phyloP scores from a whole-genome alignment of 1,140 invertebrate genomes.

The Anoplophora glabripennis region DNA sequence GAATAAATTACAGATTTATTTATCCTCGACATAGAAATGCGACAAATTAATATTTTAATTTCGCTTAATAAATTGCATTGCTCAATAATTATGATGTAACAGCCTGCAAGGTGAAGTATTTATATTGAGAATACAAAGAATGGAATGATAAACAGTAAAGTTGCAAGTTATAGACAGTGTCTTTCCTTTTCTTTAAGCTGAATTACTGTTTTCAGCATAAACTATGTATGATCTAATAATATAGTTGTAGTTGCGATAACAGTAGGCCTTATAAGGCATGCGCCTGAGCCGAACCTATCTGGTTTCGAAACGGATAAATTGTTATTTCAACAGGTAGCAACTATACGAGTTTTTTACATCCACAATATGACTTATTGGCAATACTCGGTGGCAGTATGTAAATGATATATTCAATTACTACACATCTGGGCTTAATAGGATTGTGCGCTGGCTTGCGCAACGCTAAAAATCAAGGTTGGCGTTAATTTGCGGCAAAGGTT shows the following conservation, averaged over 20 bases:
- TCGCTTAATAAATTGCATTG: constrained; percentile 20
- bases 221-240: constrained; percentile 19
- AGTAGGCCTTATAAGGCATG: constrained; percentile 16
- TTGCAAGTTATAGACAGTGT: not conserved
- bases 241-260: constrained; percentile 10
- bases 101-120: constrained; percentile 14
- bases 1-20: constrained; percentile 13
- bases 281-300: constrained; percentile 14
- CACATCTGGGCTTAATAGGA: too few species aligned
- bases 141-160: not conserved
- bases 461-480: too few species aligned
- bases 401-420: too few species aligned
- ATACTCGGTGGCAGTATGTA: not conserved
- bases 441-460: too few species aligned
- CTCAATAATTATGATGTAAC: constrained; percentile 26
- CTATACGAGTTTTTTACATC: constrained; percentile 1
- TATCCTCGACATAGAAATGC: constrained; percentile 27
- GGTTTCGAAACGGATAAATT: constrained; percentile 8
- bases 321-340: constrained; percentile 14
- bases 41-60: constrained; percentile 26
- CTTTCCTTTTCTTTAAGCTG: not conserved
- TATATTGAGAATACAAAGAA: not conserved
- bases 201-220: not conserved
- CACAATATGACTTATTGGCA: constrained; percentile 1
- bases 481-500: too few species aligned